Conservation (phyloP, 2,113 vertebrate species). For the Pseudopodoces humilis region DNA sequence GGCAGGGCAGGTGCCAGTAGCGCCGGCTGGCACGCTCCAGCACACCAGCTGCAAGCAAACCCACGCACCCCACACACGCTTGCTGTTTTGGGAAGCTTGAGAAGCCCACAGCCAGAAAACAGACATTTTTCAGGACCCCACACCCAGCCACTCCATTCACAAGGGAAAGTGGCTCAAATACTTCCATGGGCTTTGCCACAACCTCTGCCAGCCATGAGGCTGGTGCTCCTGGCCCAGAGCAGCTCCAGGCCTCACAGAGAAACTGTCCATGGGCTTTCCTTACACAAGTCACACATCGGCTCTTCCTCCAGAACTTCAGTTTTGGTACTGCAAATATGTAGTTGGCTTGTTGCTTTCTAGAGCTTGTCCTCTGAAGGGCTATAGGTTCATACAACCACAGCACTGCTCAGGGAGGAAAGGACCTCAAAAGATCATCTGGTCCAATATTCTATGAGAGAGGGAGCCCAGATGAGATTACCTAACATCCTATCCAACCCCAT, state of each 20-base stretch:
- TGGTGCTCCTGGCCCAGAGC: fast-evolving
- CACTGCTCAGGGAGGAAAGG: background rate
- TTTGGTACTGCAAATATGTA: background rate
- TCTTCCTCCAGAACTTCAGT: background rate
- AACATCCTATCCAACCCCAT: background rate
- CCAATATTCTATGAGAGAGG: background rate
- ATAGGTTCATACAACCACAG: background rate
- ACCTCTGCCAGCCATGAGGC: background rate
- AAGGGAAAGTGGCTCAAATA: background rate
- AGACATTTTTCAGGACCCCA: background rate
- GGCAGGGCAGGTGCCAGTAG: background rate
- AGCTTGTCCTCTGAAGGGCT: background rate
- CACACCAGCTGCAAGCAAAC: background rate
- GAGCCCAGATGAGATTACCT: background rate
- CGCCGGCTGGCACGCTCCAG: background rate
- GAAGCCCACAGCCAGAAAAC: background rate
- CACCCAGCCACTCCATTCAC: background rate
- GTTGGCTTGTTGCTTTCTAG: background rate
- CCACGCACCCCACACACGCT: fast-evolving
- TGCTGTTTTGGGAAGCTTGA: background rate
- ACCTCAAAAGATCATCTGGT: background rate
- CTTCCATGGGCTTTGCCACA: background rate
- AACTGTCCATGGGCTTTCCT: background rate
- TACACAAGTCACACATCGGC: background rate
- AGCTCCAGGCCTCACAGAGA: background rate